A percentile compares a stretch with the other conserved stretches of the same genome.
Conservation (phyloP, 2,797 vertebrate species). For the Typhlichthys eigenmanni region DNA sequence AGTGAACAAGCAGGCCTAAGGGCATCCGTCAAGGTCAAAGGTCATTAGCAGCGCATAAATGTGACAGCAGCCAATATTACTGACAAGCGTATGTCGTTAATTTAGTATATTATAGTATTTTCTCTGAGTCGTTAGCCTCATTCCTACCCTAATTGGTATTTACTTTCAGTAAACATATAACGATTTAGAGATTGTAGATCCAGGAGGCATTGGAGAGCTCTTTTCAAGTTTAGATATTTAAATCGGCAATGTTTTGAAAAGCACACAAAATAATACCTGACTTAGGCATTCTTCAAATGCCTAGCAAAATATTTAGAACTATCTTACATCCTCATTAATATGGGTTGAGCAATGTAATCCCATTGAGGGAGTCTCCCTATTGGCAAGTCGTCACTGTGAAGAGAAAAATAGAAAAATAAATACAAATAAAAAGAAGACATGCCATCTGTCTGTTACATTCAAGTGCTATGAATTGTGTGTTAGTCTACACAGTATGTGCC, state of each 20-base stretch:
- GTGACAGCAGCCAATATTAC: slow-evolving; percentile 21
- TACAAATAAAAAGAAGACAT: slow-evolving; percentile 17
- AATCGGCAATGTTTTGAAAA: not conserved
- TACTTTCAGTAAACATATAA: not conserved
- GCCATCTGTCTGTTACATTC: slow-evolving; percentile 44
- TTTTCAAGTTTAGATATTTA: not conserved
- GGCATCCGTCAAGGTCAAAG: slow-evolving; percentile 55
- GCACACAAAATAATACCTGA: not conserved
- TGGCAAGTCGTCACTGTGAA: slow-evolving; percentile 26
- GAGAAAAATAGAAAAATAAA: slow-evolving; percentile 19
- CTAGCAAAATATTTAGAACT: slow-evolving; percentile 14
- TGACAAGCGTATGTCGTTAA: slow-evolving; percentile 7
- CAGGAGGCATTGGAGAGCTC: not conserved
- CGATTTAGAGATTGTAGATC: not conserved
- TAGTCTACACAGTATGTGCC: slow-evolving; percentile 28
- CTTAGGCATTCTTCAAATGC: not conserved
- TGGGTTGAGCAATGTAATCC: slow-evolving; percentile 23
- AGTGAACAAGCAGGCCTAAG: slow-evolving; percentile 60
- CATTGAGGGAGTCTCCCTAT: slow-evolving; percentile 17
- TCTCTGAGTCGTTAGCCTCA: not conserved
- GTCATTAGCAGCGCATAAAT: slow-evolving; percentile 35
- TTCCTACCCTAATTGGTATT: not conserved
- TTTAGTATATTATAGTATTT: slow-evolving; percentile 1
- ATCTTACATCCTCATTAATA: slow-evolving; percentile 14
- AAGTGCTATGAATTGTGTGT: slow-evolving; percentile 52